Base-by-base conservation (phyloP, 30 jellyfish, hydroid and myxozoan species). In the Nemopilema nomurai region DNA sequence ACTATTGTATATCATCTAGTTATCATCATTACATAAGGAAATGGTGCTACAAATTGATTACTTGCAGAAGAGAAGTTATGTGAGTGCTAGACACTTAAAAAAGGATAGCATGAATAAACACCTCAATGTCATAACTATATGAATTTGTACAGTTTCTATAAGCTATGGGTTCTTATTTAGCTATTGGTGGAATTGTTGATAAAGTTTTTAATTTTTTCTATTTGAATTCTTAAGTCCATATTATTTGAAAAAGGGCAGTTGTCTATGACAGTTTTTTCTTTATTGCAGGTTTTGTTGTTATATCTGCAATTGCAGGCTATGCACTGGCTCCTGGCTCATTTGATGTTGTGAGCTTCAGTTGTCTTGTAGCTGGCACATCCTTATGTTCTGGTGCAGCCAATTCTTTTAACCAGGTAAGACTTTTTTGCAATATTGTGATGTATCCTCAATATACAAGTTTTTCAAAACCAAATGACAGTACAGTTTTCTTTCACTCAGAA, bases 241-340 rank as follows among this genome's bases (percentile, higher is more conserved):
- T n/a, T n/a, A 51, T 0, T 0, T 51, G 81, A 16, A 76, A 25
- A 0, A 26, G 51, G 0, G 0, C 28, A 62, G 9, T 28, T 0
- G 0, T 33, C 83, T 71, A 8, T 4, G 31, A n/a, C 51, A 19
- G 0, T 18, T 30, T 67, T 1, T 87, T 63, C 41, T 72, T 19
- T 8, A 70, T 51, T 68, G 21, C 27, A 96, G 99, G 99, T 20
- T 49, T 96, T 89, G 99, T 96, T 19, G 98, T 92, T 1, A 75
- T 96, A 24, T 93, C 99, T 19, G 97, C 98, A 19, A 85, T 97
- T 87, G 99, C 97, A 17, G 99, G 99, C 8, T 96, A 91, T 89
- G 97, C 96, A 3, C 28, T 88, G 24, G 99, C 99, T 8, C 98
- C 98, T 17, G 97, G 86, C 9, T 83, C 97, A 22, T 82, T 92